Percentiles rank a stretch among this genome's conserved stretches.
Conservation (phyloP, 2,888 invertebrate genomes). For the Nezara viridula region DNA sequence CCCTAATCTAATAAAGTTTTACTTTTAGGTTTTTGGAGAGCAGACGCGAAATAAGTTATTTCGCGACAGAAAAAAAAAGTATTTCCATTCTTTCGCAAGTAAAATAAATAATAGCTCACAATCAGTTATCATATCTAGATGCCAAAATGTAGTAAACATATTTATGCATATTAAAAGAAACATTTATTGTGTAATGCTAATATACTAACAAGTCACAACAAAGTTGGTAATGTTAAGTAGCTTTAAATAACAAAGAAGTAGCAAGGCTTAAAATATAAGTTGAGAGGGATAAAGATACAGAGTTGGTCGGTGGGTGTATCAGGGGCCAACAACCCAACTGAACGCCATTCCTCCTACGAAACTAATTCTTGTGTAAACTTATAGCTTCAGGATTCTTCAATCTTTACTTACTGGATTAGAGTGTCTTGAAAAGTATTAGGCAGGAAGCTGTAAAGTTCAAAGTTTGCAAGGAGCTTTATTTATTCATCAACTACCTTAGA, state of each 20-base stretch:
- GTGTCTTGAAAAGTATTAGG: not conserved
- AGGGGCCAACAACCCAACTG: not conserved
- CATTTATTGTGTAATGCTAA: not conserved
- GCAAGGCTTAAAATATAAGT: not conserved
- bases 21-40: too few relatives aligned
- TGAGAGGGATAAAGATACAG: not conserved
- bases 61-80: too few relatives aligned
- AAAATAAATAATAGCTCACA: too few relatives aligned
- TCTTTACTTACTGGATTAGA: not conserved
- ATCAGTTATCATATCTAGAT: too few relatives aligned
- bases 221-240: not conserved
- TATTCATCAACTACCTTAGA: not conserved
- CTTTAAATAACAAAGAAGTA: not conserved
- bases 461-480: too few relatives aligned
- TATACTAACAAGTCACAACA: not conserved
- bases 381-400: not conserved
- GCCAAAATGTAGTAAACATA: too few relatives aligned
- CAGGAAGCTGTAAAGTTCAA: not conserved
- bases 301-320: not conserved
- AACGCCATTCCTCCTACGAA: constrained; percentile 3
- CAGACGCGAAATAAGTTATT: too few relatives aligned
- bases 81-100: too few relatives aligned
- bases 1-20: too few relatives aligned
- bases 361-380: not conserved
- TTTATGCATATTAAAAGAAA: too few relatives aligned